A percentile compares a stretch with the other conserved stretches of the same genome.
Conservation (phyloP, 2,797 vertebrate species). For the Calcarius lapponicus region DNA sequence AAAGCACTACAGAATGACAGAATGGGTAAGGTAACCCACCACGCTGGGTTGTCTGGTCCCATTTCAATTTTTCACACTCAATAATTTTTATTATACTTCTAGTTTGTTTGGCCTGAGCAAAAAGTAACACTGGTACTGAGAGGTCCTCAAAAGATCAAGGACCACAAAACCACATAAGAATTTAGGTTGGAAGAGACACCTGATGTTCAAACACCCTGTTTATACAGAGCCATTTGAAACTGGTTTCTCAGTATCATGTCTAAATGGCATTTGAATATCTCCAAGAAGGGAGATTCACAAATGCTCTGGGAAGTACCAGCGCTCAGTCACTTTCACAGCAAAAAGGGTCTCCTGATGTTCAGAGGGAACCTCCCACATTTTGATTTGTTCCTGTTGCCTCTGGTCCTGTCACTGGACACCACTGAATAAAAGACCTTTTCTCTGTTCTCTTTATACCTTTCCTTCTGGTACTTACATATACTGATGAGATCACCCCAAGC, state of each 20-base stretch:
- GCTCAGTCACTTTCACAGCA: neutral
- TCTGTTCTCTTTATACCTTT: neutral
- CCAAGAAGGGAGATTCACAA: neutral
- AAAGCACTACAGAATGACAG: neutral
- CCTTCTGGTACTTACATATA: neutral
- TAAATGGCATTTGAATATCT: neutral
- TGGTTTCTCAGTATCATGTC: neutral
- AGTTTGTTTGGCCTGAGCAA: neutral
- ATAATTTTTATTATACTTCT: neutral
- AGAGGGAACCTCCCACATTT: neutral
- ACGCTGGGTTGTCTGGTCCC: no score
- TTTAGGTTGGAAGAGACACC: neutral
- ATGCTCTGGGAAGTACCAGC: neutral
- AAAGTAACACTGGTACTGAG: neutral
- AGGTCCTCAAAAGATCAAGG: neutral
- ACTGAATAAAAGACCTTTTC: neutral
- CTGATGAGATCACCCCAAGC: neutral
- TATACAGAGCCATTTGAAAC: neutral
- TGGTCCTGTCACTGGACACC: neutral
- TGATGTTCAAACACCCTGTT: rapidly evolving
- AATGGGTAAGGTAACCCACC: neutral
- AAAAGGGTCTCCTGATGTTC: neutral
- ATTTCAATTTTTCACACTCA: neutral
- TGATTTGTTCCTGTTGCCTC: neutral
- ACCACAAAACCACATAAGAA: neutral